A percentile compares a stretch with the other conserved stretches of the same genome.
These are phyloP conservation scores for Choloepus hoffmanni DNA, from an alignment of 2,113 vertebrate genomes.

Conservation along the genomic window DNA sequence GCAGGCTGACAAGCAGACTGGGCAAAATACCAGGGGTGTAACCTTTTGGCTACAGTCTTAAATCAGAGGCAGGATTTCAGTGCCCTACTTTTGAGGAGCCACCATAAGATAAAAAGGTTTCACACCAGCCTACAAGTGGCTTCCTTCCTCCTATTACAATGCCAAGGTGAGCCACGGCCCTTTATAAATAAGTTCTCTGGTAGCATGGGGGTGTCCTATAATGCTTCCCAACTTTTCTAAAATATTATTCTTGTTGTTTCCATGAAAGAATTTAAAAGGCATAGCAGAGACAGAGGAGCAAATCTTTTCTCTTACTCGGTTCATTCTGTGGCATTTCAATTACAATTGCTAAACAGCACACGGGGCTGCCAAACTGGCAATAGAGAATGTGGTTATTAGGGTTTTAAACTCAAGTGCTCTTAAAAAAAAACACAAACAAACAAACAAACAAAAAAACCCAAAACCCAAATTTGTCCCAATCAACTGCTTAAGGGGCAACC, in stretches of 20 bases:
- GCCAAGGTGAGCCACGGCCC: background rate
- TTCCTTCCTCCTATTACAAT: constrained; percentile 30
- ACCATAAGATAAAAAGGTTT: constrained; percentile 51
- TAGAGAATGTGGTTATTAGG: background rate
- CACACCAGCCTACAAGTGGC: background rate
- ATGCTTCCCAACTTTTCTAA: background rate
- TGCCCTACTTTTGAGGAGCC: constrained; percentile 19
- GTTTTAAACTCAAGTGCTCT: constrained; percentile 3
- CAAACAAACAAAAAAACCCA: background rate
- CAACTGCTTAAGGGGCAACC: background rate
- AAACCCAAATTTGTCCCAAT: background rate
- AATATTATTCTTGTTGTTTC: background rate
- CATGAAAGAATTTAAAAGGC: background rate
- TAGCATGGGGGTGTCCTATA: background rate
- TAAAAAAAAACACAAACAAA: background rate
- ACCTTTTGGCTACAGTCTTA: constrained; percentile 22
- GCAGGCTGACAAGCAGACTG: constrained; percentile 59
- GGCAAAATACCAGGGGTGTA: constrained; percentile 53
- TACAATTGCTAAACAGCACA: background rate
- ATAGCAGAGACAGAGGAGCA: background rate
- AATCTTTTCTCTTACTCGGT: background rate
- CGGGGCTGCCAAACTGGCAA: background rate
- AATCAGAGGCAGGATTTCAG: constrained; percentile 29
- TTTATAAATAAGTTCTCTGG: constrained; percentile 47
- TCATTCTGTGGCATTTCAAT: constrained; percentile 21